A percentile compares a stretch with the other conserved stretches of the same genome.
These are phyloP conservation scores for Phoxinus dragarum DNA, from an alignment of 2,797 vertebrate species.

Conservation along the genomic window DNA sequence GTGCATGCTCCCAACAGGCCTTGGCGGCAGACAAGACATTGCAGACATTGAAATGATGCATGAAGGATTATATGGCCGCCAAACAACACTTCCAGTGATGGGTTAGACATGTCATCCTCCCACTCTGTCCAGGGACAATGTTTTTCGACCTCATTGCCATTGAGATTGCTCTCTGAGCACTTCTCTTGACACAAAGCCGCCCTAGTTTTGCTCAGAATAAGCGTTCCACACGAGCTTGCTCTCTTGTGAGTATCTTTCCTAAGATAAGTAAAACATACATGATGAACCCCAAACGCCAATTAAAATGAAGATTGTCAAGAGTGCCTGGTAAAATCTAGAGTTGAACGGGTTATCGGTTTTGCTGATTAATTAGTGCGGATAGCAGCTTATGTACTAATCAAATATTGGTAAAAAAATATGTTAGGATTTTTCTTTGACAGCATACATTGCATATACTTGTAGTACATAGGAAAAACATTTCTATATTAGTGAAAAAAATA, in stretches of 20 bases:
- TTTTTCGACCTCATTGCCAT: constrained; percentile 47
- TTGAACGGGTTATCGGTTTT: background rate
- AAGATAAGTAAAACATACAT: constrained; percentile 6
- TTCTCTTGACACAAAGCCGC: background rate
- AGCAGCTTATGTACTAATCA: background rate
- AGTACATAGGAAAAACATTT: background rate
- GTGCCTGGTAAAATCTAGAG: background rate
- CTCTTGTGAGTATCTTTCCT: constrained; percentile 4
- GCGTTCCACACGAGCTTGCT: constrained; percentile 44
- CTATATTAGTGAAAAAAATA: background rate
- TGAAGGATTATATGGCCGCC: constrained; percentile 55
- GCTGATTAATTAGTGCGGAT: background rate
- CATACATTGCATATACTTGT: background rate
- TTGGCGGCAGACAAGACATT: constrained; percentile 49
- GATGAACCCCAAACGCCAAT: background rate
- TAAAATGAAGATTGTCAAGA: background rate
- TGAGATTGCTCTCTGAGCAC: constrained; percentile 35
- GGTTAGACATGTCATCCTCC: constrained; percentile 37
- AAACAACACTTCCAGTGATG: constrained; percentile 55
- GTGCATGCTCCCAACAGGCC: constrained; percentile 53
- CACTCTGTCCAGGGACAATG: constrained; percentile 29
- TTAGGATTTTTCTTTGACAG: background rate
- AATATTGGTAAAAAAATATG: background rate
- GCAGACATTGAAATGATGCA: constrained; percentile 53
- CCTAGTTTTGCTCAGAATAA: constrained; percentile 46